Conservation (phyloP, 2,888 invertebrate genomes). For the Drosophila melanosoma region DNA sequence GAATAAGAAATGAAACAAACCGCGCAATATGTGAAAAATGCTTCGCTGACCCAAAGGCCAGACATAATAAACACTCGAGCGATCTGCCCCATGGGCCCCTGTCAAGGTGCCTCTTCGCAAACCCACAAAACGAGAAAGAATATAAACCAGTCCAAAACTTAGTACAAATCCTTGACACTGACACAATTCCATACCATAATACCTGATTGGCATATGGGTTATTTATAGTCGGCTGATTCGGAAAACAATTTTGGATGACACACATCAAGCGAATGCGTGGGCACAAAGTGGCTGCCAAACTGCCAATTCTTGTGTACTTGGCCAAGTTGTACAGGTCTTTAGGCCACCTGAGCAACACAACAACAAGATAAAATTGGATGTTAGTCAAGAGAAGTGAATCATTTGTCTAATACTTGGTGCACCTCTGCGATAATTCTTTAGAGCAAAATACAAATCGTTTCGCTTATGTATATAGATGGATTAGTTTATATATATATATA, state of each 20-base stretch:
- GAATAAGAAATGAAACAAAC: conserved; percentile 56
- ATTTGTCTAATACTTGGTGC: conserved; percentile 50
- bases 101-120: conserved; percentile 41
- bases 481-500: conserved; percentile 3
- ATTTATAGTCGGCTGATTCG: conserved; percentile 49
- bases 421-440: conserved; percentile 41
- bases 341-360: conserved; percentile 41
- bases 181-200: conserved; percentile 36
- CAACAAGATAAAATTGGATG: conserved; percentile 47
- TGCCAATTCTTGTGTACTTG: conserved; percentile 57
- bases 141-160: conserved; percentile 53
- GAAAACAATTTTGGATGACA: conserved; percentile 43
- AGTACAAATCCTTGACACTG: conserved; percentile 71
- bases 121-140: not conserved
- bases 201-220: conserved; percentile 40
- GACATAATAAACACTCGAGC: conserved; percentile 67
- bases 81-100: conserved; percentile 24
- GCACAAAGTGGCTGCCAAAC: conserved; percentile 49
- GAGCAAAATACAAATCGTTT: conserved; percentile 26
- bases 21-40: conserved; percentile 68
- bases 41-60: conserved; percentile 33
- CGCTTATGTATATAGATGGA: conserved; percentile 24
- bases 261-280: conserved; percentile 43
- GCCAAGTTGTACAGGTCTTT: conserved; percentile 58
- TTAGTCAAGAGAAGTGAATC: conserved; percentile 67